phyloP scores from a whole-genome alignment of 1,140 invertebrate species.

The Triops cancriformis region DNA sequence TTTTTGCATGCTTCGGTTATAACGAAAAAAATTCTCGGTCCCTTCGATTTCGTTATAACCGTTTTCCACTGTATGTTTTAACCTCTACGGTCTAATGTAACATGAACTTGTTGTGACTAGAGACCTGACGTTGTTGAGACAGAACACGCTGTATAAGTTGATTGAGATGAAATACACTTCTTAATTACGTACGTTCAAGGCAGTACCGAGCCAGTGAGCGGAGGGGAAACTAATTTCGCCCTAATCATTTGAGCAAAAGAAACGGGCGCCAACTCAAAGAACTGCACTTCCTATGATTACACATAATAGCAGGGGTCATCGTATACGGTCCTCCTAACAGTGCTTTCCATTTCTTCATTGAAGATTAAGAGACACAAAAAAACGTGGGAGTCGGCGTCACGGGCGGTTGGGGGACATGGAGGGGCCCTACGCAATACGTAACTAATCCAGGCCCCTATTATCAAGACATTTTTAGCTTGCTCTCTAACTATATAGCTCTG shows the following conservation, averaged over 20 bases:
- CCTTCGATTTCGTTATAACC: too few relatives aligned
- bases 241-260: neutral
- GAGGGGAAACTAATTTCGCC: neutral
- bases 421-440: neutral
- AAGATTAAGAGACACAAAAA: neutral
- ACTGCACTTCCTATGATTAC: neutral
- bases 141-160: too few relatives aligned
- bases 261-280: neutral
- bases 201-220: too few relatives aligned
- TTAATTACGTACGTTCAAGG: too few relatives aligned
- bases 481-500: neutral
- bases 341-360: neutral
- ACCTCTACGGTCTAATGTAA: too few relatives aligned
- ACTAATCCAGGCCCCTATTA: conserved; percentile 1
- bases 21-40: too few relatives aligned
- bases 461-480: neutral
- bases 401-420: conserved; percentile 3
- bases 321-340: neutral
- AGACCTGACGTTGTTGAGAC: too few relatives aligned
- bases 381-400: neutral
- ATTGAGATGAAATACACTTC: too few relatives aligned
- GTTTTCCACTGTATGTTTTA: too few relatives aligned
- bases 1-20: too few relatives aligned
- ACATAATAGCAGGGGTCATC: conserved; percentile 10
- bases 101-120: too few relatives aligned